A percentile compares a stretch with the other conserved stretches of the same genome.
These are phyloP conservation scores for Sepiola atlantica DNA, from an alignment of 2,888 invertebrate genomes.

Conservation along the genomic window DNA sequence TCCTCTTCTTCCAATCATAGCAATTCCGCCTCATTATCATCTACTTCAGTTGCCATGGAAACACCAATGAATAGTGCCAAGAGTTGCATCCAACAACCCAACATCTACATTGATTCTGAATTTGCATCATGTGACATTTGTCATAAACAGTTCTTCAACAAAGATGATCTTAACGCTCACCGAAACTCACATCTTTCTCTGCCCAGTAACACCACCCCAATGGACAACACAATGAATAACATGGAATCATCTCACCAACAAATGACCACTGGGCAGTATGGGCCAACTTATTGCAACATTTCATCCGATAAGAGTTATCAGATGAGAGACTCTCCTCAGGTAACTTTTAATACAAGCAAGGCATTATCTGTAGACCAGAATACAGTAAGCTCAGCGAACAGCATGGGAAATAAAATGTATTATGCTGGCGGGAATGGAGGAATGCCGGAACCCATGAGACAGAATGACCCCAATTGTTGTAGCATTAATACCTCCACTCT, in stretches of 20 bases:
- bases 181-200: not conserved
- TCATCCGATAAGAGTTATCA: not conserved
- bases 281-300: not conserved
- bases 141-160: slow-evolving; percentile 34
- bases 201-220: not conserved
- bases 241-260: not conserved
- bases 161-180: not conserved
- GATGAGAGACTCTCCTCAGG: not conserved
- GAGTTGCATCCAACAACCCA: slow-evolving; percentile 1
- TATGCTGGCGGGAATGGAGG: not conserved
- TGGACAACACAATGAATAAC: slow-evolving; percentile 1
- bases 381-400: not conserved
- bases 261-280: slow-evolving; percentile 24
- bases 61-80: slow-evolving; percentile 24
- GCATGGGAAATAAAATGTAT: not conserved
- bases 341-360: not conserved
- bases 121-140: slow-evolving; percentile 24
- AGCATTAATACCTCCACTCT: not conserved
- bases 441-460: not conserved
- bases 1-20: not conserved
- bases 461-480: not conserved
- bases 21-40: not conserved
- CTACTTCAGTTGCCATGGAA: not conserved
- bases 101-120: not conserved
- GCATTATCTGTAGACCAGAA: not conserved